Evolutionary conservation across 2,797 vertebrate species (phyloP).

Genomic region (Synanceia verrucosa): DNA sequence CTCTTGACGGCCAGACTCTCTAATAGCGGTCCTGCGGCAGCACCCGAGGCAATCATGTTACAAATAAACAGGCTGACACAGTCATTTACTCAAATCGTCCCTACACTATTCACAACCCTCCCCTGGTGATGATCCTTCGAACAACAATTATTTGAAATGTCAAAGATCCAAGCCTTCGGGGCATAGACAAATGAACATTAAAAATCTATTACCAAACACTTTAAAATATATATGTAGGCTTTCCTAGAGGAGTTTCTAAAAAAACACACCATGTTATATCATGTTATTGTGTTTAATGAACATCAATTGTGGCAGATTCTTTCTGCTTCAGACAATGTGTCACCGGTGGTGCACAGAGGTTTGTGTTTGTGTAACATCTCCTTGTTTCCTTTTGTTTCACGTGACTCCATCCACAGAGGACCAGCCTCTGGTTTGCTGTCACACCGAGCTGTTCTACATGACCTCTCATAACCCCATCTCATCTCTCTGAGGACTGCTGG

Average conservation of each 20-base stretch:
- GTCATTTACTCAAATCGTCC: conserved; percentile 99
- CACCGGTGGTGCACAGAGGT: conserved; percentile 31
- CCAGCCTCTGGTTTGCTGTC: conserved; percentile 83
- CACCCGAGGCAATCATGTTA: conserved; percentile 93
- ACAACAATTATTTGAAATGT: conserved; percentile 99
- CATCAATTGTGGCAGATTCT: neutral
- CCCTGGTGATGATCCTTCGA: conserved; percentile 98
- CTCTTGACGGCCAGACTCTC: conserved; percentile 92
- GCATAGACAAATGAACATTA: conserved; percentile 98
- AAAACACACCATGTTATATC: neutral
- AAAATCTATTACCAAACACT: conserved; percentile 98
- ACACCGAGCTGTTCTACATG: conserved; percentile 79
- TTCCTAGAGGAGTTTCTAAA: neutral
- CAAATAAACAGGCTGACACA: conserved; percentile 99
- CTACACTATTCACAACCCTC: conserved; percentile 95
- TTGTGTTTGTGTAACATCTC: conserved; percentile 63
- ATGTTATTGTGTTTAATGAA: conserved; percentile 13
- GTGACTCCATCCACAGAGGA: conserved; percentile 69
- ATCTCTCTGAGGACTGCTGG: conserved; percentile 67
- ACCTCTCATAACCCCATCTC: conserved; percentile 77
- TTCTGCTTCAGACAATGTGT: conserved; percentile 17
- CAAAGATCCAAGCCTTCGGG: conserved; percentile 95
- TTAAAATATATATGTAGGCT: conserved; percentile 83
- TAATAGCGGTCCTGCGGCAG: conserved; percentile 97
- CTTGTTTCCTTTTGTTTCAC: conserved; percentile 71